Conservation (phyloP, 2,113 vertebrate genomes). For the Bos indicus region DNA sequence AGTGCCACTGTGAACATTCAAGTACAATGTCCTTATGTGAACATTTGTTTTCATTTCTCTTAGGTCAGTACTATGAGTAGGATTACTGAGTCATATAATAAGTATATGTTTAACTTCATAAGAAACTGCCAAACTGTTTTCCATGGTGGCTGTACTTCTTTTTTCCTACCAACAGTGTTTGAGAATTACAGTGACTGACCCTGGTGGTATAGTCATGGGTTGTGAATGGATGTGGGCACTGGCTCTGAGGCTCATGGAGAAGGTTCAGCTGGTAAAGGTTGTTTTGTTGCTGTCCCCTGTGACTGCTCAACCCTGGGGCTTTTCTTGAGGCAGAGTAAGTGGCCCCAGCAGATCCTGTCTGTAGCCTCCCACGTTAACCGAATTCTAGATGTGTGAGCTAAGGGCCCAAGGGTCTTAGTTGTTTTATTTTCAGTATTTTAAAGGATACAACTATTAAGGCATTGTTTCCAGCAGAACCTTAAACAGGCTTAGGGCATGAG, state of each 20-base stretch:
- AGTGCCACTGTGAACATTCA: neutral
- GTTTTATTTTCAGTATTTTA: slow-evolving; percentile 20
- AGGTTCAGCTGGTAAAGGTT: neutral
- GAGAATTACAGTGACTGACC: neutral
- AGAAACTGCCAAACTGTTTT: neutral
- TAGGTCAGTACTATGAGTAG: neutral
- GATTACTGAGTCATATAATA: neutral
- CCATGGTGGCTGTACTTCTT: neutral
- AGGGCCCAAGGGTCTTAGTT: neutral
- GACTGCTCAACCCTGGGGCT: neutral
- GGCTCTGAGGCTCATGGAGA: neutral
- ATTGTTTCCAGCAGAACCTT: neutral
- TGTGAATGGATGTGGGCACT: neutral
- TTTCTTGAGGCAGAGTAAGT: slow-evolving; percentile 33
- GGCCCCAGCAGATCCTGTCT: neutral
- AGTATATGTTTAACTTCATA: neutral
- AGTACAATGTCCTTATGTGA: neutral
- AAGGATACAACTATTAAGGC: neutral
- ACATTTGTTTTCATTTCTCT: neutral
- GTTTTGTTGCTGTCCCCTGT: neutral
- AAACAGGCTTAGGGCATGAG: neutral
- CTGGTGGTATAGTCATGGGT: neutral
- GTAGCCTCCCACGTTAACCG: slow-evolving; percentile 10
- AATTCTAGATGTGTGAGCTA: slow-evolving; percentile 20
- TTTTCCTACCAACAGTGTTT: neutral